A percentile compares a stretch with the other conserved stretches of the same genome.
phyloP scores from a whole-genome alignment of 2,113 vertebrate genomes.

The Thalassoma bifasciatum region DNA sequence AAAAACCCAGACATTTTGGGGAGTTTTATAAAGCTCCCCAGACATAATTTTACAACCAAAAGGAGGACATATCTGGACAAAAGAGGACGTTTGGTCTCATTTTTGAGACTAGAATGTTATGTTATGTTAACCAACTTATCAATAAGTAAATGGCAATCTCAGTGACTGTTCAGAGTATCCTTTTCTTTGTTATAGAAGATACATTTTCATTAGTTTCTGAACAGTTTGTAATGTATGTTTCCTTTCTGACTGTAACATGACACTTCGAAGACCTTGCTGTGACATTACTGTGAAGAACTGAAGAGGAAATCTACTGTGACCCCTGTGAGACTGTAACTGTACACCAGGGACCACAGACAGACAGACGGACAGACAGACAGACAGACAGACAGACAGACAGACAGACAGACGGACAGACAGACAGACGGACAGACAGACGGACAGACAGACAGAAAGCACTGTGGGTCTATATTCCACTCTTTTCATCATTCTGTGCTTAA shows the following conservation, averaged over 20 bases:
- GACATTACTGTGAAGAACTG: slow-evolving; percentile 47
- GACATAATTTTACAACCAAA: too few relatives aligned
- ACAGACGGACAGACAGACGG: neutral
- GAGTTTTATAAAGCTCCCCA: too few relatives aligned
- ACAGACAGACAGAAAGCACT: neutral
- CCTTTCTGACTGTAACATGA: slow-evolving; percentile 7
- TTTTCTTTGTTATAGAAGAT: neutral
- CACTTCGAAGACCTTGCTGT: slow-evolving; percentile 48
- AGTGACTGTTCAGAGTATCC: neutral
- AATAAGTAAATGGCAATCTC: too few relatives aligned
- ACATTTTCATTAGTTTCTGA: neutral
- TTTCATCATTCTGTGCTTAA: slow-evolving; percentile 4
- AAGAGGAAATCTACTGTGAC: slow-evolving; percentile 29
- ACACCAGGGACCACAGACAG: slow-evolving; percentile 23
- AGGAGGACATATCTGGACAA: too few relatives aligned
- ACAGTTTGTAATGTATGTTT: neutral
- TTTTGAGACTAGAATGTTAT: too few relatives aligned
- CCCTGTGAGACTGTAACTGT: slow-evolving; percentile 42
- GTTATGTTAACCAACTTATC: too few relatives aligned
- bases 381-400: neutral
- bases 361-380: neutral
- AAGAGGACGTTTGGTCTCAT: too few relatives aligned
- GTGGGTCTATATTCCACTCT: neutral
- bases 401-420: neutral
- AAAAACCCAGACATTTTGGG: too few relatives aligned